These are phyloP conservation scores for Nephrotoma flavescens DNA, from an alignment of 2,888 invertebrate genomes.

Conservation along the genomic window DNA sequence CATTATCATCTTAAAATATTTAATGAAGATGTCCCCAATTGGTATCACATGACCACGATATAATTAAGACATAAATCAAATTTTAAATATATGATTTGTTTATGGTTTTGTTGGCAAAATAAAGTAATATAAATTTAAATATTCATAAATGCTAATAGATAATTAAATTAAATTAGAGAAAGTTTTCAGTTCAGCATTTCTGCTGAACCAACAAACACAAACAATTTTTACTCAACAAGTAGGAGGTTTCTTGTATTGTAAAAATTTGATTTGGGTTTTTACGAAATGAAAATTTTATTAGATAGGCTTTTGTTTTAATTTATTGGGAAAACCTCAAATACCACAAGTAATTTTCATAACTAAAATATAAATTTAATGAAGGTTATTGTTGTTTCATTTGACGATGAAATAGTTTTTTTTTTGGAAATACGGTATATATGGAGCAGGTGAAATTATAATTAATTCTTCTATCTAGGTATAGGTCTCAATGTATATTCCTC, in stretches of 20 bases:
- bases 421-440: not conserved
- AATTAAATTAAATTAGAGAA: not conserved
- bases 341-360: not conserved
- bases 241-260: not conserved
- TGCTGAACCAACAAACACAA: not conserved
- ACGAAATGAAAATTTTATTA: not conserved
- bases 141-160: not conserved
- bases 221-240: not conserved
- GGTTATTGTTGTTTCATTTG: not conserved
- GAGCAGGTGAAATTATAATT: not conserved
- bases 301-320: not conserved
- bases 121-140: not conserved
- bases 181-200: not conserved
- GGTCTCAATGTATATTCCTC: no score
- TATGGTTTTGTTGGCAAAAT: not conserved
- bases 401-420: not conserved
- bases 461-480: no score
- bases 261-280: not conserved
- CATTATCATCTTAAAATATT: not conserved
- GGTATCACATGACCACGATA: not conserved
- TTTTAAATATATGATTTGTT: not conserved
- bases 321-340: not conserved
- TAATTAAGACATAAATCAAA: not conserved
- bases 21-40: not conserved
- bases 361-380: not conserved